Percentiles rank a stretch among this genome's conserved stretches.
phyloP scores from a whole-genome alignment of 2,888 invertebrate species.

The Heliconius ethilla region DNA sequence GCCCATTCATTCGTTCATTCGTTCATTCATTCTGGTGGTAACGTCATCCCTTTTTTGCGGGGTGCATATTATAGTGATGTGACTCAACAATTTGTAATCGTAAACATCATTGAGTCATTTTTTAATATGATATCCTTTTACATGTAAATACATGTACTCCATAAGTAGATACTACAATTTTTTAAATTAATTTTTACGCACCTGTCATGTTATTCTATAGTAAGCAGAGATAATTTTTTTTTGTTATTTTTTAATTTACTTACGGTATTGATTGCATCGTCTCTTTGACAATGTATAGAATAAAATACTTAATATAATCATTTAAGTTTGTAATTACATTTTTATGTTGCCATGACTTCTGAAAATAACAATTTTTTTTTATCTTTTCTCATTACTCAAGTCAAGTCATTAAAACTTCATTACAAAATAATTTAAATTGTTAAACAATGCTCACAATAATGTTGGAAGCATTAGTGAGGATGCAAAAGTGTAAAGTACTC shows the following conservation, averaged over 20 bases:
- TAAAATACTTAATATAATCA: not conserved
- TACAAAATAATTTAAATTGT: not conserved
- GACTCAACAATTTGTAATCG: slow-evolving; percentile 19
- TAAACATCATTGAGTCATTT: slow-evolving; percentile 15
- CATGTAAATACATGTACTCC: not conserved
- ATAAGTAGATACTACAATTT: not conserved
- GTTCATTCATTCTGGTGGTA: slow-evolving; percentile 11
- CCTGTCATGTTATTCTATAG: not conserved
- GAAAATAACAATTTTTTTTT: not conserved
- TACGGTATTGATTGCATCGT: not conserved
- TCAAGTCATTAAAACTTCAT: not conserved
- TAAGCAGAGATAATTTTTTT: not conserved
- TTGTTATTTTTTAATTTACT: no score
- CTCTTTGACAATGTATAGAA: not conserved
- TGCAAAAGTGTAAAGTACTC: not conserved
- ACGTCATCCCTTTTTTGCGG: slow-evolving; percentile 16
- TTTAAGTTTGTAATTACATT: not conserved
- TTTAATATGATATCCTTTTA: slow-evolving; percentile 15
- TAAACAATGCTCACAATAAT: not conserved
- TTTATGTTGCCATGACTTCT: not conserved
- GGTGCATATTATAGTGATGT: not conserved
- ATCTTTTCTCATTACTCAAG: not conserved
- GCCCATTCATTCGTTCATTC: slow-evolving; percentile 5
- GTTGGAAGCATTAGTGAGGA: not conserved
- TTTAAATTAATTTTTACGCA: not conserved